A percentile compares a stretch with the other conserved stretches of the same genome.
Conservation (phyloP, 2,888 invertebrate species). For the Synanthedon formicaeformis region DNA sequence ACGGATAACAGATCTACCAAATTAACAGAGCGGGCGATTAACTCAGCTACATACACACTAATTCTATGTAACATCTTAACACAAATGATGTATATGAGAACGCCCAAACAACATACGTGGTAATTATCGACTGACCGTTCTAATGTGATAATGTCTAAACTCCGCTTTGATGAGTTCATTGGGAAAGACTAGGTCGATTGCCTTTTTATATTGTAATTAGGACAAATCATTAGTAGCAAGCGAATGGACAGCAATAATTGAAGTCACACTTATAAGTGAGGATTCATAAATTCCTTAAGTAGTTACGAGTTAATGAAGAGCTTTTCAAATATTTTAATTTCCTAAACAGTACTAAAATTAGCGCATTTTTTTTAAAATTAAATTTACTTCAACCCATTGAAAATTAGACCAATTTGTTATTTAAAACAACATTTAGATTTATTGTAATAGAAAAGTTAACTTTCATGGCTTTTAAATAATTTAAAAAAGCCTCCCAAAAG, state of each 20-base stretch:
- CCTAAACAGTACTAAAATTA: too few relatives aligned
- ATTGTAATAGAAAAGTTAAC: too few relatives aligned
- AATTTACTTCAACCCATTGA: too few relatives aligned
- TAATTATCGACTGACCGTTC: slow-evolving; percentile 53
- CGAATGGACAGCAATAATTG: not conserved
- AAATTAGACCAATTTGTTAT: too few relatives aligned
- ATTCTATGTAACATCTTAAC: slow-evolving; percentile 61
- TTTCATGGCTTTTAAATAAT: too few relatives aligned
- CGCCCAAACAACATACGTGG: slow-evolving; percentile 34
- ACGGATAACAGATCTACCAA: slow-evolving; percentile 46
- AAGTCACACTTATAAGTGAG: not conserved
- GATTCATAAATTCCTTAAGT: too few relatives aligned
- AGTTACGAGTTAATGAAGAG: too few relatives aligned
- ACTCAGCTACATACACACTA: slow-evolving; percentile 27
- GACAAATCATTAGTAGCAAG: slow-evolving; percentile 6
- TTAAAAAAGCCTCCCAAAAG: too few relatives aligned
- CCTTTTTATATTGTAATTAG: slow-evolving; percentile 8
- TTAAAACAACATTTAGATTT: too few relatives aligned
- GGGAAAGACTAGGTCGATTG: slow-evolving; percentile 16
- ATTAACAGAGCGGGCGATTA: slow-evolving; percentile 50
- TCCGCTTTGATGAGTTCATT: slow-evolving; percentile 61
- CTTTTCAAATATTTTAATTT: too few relatives aligned
- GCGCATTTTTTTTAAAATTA: too few relatives aligned
- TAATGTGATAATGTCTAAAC: slow-evolving; percentile 58
- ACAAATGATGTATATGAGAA: slow-evolving; percentile 60